Evolutionary conservation across 2,888 invertebrate genomes (phyloP).

Genomic region (Acholoe squamosa): DNA sequence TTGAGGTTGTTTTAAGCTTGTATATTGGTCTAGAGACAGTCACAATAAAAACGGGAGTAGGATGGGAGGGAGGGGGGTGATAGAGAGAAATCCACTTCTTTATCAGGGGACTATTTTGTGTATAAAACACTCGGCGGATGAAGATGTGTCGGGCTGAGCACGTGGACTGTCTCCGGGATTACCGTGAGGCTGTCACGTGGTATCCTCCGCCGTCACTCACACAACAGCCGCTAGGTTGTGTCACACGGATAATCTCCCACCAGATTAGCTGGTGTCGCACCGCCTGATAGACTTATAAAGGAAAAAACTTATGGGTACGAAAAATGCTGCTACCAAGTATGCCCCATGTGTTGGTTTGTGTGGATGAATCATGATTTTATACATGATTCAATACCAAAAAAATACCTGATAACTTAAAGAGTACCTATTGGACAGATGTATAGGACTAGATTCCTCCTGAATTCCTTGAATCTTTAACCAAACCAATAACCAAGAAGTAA

Average conservation of each 20-base stretch:
- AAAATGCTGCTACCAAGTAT: neutral
- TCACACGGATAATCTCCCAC: neutral
- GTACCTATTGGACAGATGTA: no score
- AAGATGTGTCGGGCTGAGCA: conserved; percentile 20
- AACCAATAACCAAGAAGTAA: no score
- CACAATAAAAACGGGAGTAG: neutral
- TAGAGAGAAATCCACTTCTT: neutral
- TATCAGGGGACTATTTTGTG: neutral
- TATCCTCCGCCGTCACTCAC: conserved; percentile 2
- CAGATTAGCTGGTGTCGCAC: conserved; percentile 20
- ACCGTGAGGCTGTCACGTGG: neutral
- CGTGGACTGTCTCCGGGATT: neutral
- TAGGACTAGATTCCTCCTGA: no score
- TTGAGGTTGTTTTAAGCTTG: neutral
- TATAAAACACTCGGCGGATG: conserved; percentile 12
- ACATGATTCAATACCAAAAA: no score
- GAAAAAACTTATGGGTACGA: neutral
- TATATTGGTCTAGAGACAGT: neutral
- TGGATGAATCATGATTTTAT: no score
- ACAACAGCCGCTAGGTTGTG: neutral
- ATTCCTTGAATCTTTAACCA: no score
- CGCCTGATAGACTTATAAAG: neutral
- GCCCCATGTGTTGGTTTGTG: neutral
- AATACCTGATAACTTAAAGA: no score
- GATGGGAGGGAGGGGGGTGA: no score